Conservation (phyloP, 64 coral and sea anemone species). For the Anthopleura sola region DNA sequence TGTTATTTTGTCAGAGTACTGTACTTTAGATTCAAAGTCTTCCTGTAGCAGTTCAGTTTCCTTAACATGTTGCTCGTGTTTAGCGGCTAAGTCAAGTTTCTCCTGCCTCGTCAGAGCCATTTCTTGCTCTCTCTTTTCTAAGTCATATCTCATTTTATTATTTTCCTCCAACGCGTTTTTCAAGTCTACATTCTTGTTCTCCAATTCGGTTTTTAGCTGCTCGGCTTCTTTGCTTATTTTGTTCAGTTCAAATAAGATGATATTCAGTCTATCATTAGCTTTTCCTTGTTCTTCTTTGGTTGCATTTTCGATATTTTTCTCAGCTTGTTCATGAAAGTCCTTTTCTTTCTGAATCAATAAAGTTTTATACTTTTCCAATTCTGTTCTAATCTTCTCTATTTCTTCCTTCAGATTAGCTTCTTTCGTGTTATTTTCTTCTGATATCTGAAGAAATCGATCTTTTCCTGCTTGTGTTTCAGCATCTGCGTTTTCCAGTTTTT, state of each 20-base stretch:
- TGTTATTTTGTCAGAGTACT: slow-evolving; percentile 15
- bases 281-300: slow-evolving; percentile 60
- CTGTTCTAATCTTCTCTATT: not conserved
- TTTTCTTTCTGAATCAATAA: slow-evolving; percentile 5
- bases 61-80: slow-evolving; percentile 32
- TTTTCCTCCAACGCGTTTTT: slow-evolving; percentile 33
- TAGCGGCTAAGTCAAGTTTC: slow-evolving; percentile 38
- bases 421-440: slow-evolving; percentile 19
- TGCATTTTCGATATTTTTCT: slow-evolving; percentile 44
- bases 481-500: slow-evolving; percentile 44
- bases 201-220: slow-evolving; percentile 36
- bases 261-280: slow-evolving; percentile 54
- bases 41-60: slow-evolving; percentile 6
- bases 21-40: slow-evolving; percentile 9
- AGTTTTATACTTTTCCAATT: not conserved
- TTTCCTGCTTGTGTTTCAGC: slow-evolving; percentile 15
- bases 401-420: slow-evolving; percentile 28
- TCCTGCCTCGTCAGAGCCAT: slow-evolving; percentile 40
- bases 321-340: slow-evolving; percentile 4
- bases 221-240: slow-evolving; percentile 46
- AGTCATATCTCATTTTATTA: slow-evolving; percentile 22
- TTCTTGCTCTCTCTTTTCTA: slow-evolving; percentile 63
- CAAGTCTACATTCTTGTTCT: slow-evolving; percentile 36
- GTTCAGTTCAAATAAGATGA: slow-evolving; percentile 65
- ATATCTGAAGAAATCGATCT: slow-evolving; percentile 8